Conservation (phyloP, 2,113 vertebrate genomes). For the Microcebus lehilahytsara region DNA sequence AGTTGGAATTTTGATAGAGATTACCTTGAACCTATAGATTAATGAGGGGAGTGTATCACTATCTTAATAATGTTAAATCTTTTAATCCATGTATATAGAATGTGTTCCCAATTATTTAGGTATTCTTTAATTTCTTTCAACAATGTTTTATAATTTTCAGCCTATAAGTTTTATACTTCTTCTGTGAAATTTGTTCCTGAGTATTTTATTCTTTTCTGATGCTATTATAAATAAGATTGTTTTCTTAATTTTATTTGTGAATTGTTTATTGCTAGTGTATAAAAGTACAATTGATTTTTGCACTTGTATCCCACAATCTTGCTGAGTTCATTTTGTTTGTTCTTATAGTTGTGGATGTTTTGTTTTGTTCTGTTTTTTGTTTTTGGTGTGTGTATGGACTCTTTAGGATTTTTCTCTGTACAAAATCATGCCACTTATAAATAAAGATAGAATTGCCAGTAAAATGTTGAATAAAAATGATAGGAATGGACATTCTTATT, state of each 20-base stretch:
- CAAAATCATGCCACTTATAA: not conserved
- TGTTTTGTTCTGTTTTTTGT: no score
- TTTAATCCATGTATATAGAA: not conserved
- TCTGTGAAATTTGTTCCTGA: not conserved
- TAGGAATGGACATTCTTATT: not conserved
- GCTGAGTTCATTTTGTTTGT: not conserved
- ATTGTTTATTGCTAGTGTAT: not conserved
- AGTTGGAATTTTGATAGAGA: not conserved
- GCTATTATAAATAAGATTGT: not conserved
- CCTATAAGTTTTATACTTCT: not conserved
- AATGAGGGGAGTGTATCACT: not conserved
- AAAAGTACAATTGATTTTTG: not conserved
- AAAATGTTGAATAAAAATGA: not conserved
- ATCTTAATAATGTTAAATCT: conserved; percentile 2
- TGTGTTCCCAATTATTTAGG: not conserved
- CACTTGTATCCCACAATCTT: not conserved
- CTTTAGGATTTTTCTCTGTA: not conserved
- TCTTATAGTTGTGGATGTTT: not conserved
- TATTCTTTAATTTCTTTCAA: conserved; percentile 1
- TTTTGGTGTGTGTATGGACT: not conserved
- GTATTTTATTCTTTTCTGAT: not conserved
- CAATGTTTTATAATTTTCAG: not conserved
- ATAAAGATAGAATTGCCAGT: not conserved
- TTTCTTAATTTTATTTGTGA: not conserved
- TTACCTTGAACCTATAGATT: not conserved